These are phyloP conservation scores for Drosophila carrolli DNA, from an alignment of 1,140 invertebrate genomes.

Conservation along the genomic window DNA sequence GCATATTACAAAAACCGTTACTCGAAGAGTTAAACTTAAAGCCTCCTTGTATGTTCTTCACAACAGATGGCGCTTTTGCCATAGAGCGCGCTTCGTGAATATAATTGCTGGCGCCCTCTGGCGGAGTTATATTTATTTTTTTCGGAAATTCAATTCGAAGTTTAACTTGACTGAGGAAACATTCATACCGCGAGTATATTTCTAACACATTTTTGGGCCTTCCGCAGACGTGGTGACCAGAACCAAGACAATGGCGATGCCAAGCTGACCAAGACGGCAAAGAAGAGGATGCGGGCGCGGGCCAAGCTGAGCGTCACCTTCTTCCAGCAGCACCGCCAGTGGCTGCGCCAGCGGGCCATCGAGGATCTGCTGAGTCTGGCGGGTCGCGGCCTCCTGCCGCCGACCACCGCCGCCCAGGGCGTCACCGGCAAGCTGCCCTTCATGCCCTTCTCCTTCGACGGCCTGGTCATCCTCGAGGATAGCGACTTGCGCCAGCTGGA, in stretches of 20 bases:
- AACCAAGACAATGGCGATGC: too few species aligned
- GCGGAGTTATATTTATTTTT: too few species aligned
- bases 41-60: too few species aligned
- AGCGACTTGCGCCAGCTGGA: conserved; percentile 19
- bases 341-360: conserved; percentile 47
- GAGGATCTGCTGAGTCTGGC: conserved; percentile 49
- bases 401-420: conserved; percentile 1
- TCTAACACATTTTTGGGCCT: background rate
- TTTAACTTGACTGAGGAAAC: too few species aligned
- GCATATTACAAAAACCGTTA: too few species aligned
- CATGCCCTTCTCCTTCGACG: conserved; percentile 47
- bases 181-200: too few species aligned
- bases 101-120: too few species aligned
- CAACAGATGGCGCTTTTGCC: too few species aligned
- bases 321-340: conserved; percentile 50
- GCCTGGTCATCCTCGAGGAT: conserved; percentile 9
- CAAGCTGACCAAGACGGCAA: conserved; percentile 42
- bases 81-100: too few species aligned
- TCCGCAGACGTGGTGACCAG: background rate
- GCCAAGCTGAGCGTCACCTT: conserved; percentile 91
- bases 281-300: conserved; percentile 59
- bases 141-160: too few species aligned
- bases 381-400: background rate
- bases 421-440: conserved; percentile 37
- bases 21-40: too few species aligned